These are phyloP conservation scores for Copsychus sechellarum DNA, from an alignment of 2,113 vertebrate species.

Conservation along the genomic window DNA sequence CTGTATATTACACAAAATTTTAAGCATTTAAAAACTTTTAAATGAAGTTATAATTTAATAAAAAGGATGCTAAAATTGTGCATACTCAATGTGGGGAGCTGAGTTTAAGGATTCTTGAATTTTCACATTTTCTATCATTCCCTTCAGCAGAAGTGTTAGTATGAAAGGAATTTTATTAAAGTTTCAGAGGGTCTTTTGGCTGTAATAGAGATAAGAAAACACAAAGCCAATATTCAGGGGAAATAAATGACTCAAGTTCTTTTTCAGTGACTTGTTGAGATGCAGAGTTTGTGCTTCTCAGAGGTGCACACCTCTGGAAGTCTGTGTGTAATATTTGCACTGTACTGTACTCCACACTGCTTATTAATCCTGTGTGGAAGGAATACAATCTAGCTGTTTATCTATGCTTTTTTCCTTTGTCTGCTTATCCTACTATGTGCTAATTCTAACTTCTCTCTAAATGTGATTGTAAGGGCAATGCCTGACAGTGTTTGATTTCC, in stretches of 20 bases:
- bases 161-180: background rate
- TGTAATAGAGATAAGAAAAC: background rate
- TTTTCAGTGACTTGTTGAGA: background rate
- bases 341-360: background rate
- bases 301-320: background rate
- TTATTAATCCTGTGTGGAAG: background rate
- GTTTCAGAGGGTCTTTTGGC: background rate
- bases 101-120: background rate
- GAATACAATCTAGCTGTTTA: background rate
- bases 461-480: background rate
- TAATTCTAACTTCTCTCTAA: background rate
- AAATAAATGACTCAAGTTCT: background rate
- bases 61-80: background rate
- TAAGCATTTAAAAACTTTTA: background rate
- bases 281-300: background rate
- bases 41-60: background rate
- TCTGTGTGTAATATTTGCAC: background rate
- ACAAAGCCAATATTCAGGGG: background rate
- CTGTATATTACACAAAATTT: background rate
- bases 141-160: background rate
- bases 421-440: background rate
- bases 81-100: background rate
- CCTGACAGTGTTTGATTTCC: background rate
- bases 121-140: background rate
- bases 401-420: background rate